Base-by-base conservation (phyloP, 2,888 invertebrate species). In the Cyaniris semiargus region DNA sequence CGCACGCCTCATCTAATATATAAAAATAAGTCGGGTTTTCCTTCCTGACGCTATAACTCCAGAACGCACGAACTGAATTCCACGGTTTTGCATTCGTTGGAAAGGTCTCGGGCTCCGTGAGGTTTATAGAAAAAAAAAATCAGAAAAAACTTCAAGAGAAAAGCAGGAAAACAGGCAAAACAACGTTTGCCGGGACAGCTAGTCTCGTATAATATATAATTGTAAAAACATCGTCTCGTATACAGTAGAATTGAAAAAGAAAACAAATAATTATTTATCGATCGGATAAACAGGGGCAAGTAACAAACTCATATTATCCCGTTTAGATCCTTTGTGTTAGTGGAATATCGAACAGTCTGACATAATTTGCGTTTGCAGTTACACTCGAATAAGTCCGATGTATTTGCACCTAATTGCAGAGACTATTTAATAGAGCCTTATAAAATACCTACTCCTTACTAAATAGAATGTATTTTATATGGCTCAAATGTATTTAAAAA, bases 311-410 rank as follows among this genome's bases (percentile, higher is more conserved):
- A 56, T 21, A 21, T 23, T 66, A 27, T 66, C 27, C 1, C 27
- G 27, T 27, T 15, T 31, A 21, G 27, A 15, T 27, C 66, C 66
- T 66, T 66, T 66, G 66, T 66, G 27, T 6, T 31, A 31, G 60
- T 66, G 60, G 23, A 13, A 27, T 66, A 66, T 66, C 18, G 18
- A 31, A 31, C 27, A 31, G 23, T 10, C 58, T 58, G 58, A 58
- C 58, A 58, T 60, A 60, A 66, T 66, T 27, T 27, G 60, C 60
- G 27, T 66, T 31, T 66, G 60, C 60, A 23, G 13, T 66, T 66
- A 66, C 66, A 66, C 27, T 66, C 27, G 66, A 18, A 31, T 66
- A 66, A 66, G 27, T 21, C 27, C 27, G 15, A 66, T 15, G 66
- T 23, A 66, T 66, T 66, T 18, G 27, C 15, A 66, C 15, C 15